A percentile compares a stretch with the other conserved stretches of the same genome.
phyloP scores from a whole-genome alignment of 2,888 invertebrate species.

The Oxycera nigricornis region DNA sequence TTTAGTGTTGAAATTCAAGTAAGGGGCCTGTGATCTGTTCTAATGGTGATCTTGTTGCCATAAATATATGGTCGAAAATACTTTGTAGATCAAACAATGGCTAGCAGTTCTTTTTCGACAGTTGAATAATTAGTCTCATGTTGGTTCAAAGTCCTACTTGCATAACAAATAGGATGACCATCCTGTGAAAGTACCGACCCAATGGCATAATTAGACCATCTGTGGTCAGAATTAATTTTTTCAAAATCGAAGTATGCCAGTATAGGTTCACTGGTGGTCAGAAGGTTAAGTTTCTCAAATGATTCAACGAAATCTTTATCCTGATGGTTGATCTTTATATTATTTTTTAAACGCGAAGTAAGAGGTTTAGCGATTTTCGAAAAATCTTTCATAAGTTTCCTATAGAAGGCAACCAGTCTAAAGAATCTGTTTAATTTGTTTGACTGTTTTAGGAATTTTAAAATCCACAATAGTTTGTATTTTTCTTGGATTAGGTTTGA shows the following conservation, averaged over 20 bases:
- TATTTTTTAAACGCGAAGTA: neutral
- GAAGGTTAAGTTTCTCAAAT: neutral
- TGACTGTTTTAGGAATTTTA: neutral
- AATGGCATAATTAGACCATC: constrained; percentile 52
- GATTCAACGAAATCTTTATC: neutral
- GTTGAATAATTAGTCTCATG: constrained; percentile 43
- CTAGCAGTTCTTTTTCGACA: constrained; percentile 28
- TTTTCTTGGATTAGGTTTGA: constrained; percentile 8
- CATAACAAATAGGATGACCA: constrained; percentile 43
- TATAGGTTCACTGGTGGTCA: too few species aligned
- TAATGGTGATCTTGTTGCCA: constrained; percentile 41
- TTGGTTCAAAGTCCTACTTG: constrained; percentile 45
- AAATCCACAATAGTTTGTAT: neutral
- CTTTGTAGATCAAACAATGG: constrained; percentile 44
- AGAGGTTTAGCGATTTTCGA: neutral
- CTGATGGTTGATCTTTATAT: neutral
- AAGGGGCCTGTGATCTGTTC: constrained; percentile 43
- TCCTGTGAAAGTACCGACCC: constrained; percentile 50
- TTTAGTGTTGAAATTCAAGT: neutral
- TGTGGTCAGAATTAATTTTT: constrained; percentile 44
- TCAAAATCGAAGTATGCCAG: too few species aligned
- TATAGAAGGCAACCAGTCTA: neutral
- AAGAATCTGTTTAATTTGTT: constrained; percentile 26
- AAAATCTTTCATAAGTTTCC: constrained; percentile 27
- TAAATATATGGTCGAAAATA: constrained; percentile 46